Percentiles rank a stretch among this genome's conserved stretches.
These are phyloP conservation scores for Mus spicilegus DNA, from an alignment of 2,113 vertebrate species.

Conservation along the genomic window DNA sequence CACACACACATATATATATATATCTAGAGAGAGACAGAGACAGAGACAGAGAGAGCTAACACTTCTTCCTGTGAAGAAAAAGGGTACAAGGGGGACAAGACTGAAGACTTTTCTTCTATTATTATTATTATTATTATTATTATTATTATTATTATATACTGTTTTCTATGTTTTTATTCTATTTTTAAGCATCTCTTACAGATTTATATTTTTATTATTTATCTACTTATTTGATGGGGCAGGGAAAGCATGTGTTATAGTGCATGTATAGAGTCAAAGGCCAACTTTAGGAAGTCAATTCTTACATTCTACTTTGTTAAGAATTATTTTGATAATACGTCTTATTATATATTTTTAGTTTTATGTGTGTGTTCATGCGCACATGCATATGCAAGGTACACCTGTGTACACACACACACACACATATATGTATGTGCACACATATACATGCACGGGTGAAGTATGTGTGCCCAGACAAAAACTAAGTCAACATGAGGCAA, in stretches of 20 bases:
- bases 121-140: neutral
- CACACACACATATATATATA: neutral
- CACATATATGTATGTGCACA: too few species aligned
- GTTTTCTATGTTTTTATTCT: neutral
- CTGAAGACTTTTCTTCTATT: neutral
- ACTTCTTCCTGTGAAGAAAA: neutral
- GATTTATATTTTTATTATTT: neutral
- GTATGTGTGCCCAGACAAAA: neutral
- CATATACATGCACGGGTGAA: neutral
- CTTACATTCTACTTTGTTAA: neutral
- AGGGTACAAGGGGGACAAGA: neutral
- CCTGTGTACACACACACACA: too few species aligned
- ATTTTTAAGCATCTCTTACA: neutral
- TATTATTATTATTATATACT: neutral
- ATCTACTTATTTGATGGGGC: neutral
- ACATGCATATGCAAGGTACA: neutral
- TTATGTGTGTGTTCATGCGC: neutral
- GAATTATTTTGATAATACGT: neutral
- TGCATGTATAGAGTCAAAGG: neutral
- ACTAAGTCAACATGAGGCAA: neutral
- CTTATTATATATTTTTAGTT: neutral
- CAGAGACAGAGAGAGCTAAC: neutral
- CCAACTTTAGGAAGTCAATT: neutral
- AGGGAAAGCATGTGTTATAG: neutral
- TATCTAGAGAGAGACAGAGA: neutral